Percentiles rank a stretch among this genome's conserved stretches.
These are phyloP conservation scores for Harpegnathos saltator DNA, from an alignment of 1,140 invertebrate genomes.

Conservation along the genomic window DNA sequence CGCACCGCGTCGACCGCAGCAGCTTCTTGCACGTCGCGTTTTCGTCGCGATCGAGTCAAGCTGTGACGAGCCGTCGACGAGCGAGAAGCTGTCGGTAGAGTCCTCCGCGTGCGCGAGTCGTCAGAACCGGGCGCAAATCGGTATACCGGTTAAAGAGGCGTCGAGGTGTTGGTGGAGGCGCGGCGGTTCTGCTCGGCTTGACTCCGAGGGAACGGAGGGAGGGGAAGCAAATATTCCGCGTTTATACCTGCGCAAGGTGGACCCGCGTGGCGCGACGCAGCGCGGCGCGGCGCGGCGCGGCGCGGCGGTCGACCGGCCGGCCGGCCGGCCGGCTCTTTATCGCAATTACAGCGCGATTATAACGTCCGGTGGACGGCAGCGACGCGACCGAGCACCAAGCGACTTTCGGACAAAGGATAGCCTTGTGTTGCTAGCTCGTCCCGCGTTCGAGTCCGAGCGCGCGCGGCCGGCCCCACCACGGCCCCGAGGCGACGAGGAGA, in stretches of 20 bases:
- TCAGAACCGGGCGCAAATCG: not conserved
- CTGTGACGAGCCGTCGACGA: no score
- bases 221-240: slow-evolving; percentile 4
- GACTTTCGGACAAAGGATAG: slow-evolving; percentile 83
- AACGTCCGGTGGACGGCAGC: slow-evolving; percentile 50
- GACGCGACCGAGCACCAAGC: slow-evolving; percentile 64
- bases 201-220: no score
- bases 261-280: slow-evolving; percentile 15
- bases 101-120: not conserved
- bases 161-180: not conserved
- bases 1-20: no score
- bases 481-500: no score
- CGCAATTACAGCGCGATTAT: slow-evolving; percentile 70
- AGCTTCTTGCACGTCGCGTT: no score
- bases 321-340: slow-evolving; percentile 54
- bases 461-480: slow-evolving; percentile 76
- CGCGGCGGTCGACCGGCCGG: not conserved
- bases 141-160: not conserved
- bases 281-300: not conserved
- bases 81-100: no score
- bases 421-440: slow-evolving; percentile 72
- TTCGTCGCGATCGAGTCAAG: no score
- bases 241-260: slow-evolving; percentile 3
- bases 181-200: no score
- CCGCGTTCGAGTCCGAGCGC: slow-evolving; percentile 63